Conservation (phyloP, 2,113 vertebrate genomes). For the Petaurus breviceps region DNA sequence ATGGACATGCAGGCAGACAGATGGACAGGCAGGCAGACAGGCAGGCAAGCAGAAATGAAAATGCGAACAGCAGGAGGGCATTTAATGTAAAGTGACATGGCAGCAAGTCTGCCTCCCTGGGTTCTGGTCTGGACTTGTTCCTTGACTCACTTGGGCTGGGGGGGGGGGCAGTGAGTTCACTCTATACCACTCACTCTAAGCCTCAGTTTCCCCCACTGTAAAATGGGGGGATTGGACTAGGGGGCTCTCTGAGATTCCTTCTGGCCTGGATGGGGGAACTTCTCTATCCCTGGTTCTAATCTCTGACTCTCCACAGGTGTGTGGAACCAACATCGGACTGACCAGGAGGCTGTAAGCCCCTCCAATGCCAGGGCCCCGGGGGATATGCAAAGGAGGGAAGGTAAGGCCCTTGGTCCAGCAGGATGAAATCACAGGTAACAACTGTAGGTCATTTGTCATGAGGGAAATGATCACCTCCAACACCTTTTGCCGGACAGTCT, state of each 20-base stretch:
- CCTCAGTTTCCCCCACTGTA: neutral
- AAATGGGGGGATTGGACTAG: neutral
- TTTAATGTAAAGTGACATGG: accelerated
- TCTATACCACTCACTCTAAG: neutral
- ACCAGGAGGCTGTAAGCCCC: neutral
- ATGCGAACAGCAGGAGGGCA: neutral
- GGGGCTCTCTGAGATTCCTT: neutral
- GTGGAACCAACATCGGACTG: too few species aligned
- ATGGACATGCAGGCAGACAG: too few species aligned
- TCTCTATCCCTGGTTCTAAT: too few species aligned
- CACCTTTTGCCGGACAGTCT: neutral
- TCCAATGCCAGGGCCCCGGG: neutral
- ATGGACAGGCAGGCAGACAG: too few species aligned
- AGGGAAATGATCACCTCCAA: neutral
- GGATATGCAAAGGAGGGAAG: neutral
- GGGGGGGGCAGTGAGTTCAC: neutral
- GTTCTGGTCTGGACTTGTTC: neutral
- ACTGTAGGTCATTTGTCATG: neutral
- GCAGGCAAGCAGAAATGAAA: neutral
- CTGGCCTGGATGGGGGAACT: neutral
- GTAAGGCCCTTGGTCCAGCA: neutral
- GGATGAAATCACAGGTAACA: neutral
- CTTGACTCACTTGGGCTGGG: too few species aligned
- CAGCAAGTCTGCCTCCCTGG: neutral
- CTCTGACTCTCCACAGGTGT: too few species aligned